Percentiles rank a stretch among this genome's conserved stretches.
Conservation (phyloP, 2,888 invertebrate species). For the Brachypalpus laphriformis region DNA sequence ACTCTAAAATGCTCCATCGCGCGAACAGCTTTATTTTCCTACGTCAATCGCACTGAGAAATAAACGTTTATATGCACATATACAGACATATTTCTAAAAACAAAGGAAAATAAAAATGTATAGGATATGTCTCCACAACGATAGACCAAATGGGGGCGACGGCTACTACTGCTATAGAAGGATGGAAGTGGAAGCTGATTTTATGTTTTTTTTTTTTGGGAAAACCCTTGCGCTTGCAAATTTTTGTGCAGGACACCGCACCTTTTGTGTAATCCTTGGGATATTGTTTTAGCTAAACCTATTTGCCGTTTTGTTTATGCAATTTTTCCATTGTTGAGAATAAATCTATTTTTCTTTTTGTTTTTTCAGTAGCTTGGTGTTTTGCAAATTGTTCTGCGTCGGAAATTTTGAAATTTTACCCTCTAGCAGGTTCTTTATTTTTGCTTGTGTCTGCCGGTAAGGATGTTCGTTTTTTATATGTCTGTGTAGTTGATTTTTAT, state of each 20-base stretch:
- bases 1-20: constrained; percentile 18
- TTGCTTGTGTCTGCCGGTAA: background rate
- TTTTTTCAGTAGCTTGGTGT: background rate
- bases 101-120: constrained; percentile 5
- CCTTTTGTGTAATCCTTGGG: constrained; percentile 65
- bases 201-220: constrained; percentile 5
- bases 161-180: background rate
- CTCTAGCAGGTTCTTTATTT: constrained; percentile 12
- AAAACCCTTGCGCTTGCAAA: constrained; percentile 16
- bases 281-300: constrained; percentile 70
- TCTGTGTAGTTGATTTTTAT: constrained; percentile 36
- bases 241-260: constrained; percentile 36
- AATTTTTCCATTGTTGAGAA: constrained; percentile 45
- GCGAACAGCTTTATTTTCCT: constrained; percentile 26
- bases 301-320: constrained; percentile 60
- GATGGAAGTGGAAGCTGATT: background rate
- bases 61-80: constrained; percentile 13
- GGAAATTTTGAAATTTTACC: constrained; percentile 7
- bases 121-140: constrained; percentile 28
- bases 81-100: background rate
- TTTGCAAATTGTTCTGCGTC: background rate
- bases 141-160: constrained; percentile 11
- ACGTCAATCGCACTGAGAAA: constrained; percentile 24
- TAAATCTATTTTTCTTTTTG: constrained; percentile 41
- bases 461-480: constrained; percentile 26